Base-by-base conservation (phyloP, 2,113 vertebrate genomes). In the Lasiurus cinereus region DNA sequence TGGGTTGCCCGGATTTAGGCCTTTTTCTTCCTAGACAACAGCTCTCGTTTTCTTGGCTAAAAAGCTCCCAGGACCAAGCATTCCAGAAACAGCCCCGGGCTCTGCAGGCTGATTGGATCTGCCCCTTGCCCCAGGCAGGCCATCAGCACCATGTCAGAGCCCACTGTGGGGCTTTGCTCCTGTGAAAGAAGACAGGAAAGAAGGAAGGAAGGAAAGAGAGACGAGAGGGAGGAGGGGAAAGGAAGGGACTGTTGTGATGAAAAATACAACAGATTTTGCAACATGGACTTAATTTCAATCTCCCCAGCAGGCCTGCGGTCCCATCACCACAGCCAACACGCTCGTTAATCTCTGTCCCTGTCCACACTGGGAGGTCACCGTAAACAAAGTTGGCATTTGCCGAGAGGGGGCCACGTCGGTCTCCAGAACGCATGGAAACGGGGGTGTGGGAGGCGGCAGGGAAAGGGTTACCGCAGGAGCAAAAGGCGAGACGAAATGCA, bases 211-310 rank as follows among this genome's bases (percentile, higher is more conserved):
- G 14, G 14, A 16, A 54, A 14, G 52, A 59, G 52, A 59, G 6
- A 4, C 2, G 29, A 33, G 11, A 43, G n/a, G 39, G 18, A 77
- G 12, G 11, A 80, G 22, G 31, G 18, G 80, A 1, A 27, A 73
- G 24, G 10, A 69, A 91, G 39, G 19, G 76, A 92, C 10, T 31
- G 46, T 80, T 88, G 56, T 85, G 59, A 46, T 85, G 66, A 77
- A 56, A 93, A 76, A 82, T 27, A 77, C 24, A 74, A 69, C 10
- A 6, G 11, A 43, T 76, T 64, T 76, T 90, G 50, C 31, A 82
- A 94, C 8, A 29, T 12, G 39, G 18, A 54, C 83, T 70, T 91
- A 56, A 83, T 73, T 78, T 52, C 72, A 70, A 54, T 93, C 31
- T 72, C 48, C 31, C 50, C 52, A 93, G 69, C 67, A 69, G 11